These are phyloP conservation scores for Leucosticte australis DNA, from an alignment of 2,113 vertebrate species.

Conservation along the genomic window DNA sequence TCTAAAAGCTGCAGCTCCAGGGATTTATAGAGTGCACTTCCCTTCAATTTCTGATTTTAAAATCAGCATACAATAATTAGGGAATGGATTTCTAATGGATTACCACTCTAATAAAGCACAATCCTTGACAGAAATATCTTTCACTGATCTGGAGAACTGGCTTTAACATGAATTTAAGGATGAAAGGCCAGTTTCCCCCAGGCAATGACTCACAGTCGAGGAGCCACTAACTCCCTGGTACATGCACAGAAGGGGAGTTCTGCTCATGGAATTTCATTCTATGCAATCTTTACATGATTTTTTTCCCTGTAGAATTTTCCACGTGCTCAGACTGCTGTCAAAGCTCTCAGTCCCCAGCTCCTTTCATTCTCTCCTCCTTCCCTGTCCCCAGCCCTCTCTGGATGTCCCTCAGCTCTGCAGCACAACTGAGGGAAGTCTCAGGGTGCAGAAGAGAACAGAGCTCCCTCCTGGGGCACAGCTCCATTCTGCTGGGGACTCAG, in stretches of 20 bases:
- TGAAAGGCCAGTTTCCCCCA: background rate
- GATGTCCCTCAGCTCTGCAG: background rate
- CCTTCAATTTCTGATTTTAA: background rate
- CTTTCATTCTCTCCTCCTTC: background rate
- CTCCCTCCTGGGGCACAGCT: constrained; percentile 10
- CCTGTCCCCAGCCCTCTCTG: background rate
- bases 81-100: background rate
- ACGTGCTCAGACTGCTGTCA: background rate
- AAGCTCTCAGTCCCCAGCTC: background rate
- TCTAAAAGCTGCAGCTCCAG: background rate
- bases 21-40: background rate
- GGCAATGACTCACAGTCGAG: background rate
- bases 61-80: background rate
- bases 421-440: background rate
- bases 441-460: background rate
- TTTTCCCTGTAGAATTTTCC: background rate
- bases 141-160: background rate
- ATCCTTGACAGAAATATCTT: background rate
- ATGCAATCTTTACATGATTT: background rate
- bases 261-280: background rate
- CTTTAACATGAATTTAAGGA: background rate
- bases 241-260: background rate
- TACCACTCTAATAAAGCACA: background rate
- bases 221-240: background rate
- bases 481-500: background rate